phyloP scores from a whole-genome alignment of 2,797 vertebrate genomes.

The Fistularia commersonii region DNA sequence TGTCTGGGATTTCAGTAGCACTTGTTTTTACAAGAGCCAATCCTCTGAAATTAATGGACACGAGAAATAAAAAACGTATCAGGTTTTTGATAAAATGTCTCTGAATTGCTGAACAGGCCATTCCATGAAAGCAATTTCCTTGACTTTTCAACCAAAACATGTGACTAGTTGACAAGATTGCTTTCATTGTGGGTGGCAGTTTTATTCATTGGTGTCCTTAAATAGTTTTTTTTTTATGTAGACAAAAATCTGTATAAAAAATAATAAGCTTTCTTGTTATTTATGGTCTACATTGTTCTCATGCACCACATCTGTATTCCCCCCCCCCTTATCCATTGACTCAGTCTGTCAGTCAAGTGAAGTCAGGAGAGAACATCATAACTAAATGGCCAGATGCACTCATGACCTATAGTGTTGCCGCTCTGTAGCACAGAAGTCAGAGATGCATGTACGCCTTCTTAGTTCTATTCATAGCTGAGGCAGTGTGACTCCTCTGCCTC shows the following conservation, averaged over 20 bases:
- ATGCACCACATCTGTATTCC: not conserved
- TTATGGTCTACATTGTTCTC: too few relatives aligned
- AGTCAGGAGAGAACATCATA: not conserved
- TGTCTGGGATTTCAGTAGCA: constrained; percentile 30
- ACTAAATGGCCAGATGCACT: constrained; percentile 21
- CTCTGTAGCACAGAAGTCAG: constrained; percentile 32
- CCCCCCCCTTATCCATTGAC: not conserved
- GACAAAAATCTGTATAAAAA: too few relatives aligned
- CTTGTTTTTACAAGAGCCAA: constrained; percentile 30
- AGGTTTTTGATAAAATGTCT: constrained; percentile 16
- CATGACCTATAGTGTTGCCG: constrained; percentile 32
- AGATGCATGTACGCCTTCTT: constrained; percentile 43
- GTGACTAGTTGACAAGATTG: too few relatives aligned
- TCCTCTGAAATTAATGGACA: constrained; percentile 48
- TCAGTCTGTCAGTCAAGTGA: constrained; percentile 16
- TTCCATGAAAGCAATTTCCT: constrained; percentile 1
- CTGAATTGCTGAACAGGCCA: constrained; percentile 28
- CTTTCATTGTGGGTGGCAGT: too few relatives aligned
- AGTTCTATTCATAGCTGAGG: constrained; percentile 62
- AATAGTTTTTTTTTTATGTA: too few relatives aligned
- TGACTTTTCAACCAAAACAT: not conserved
- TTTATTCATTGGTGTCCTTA: too few relatives aligned
- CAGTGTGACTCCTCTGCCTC: constrained; percentile 44
- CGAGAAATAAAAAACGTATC: constrained; percentile 29
- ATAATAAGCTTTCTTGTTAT: too few relatives aligned